Evolutionary conservation across 2,888 invertebrate species (phyloP).

Genomic region (Melieria omissa): DNA sequence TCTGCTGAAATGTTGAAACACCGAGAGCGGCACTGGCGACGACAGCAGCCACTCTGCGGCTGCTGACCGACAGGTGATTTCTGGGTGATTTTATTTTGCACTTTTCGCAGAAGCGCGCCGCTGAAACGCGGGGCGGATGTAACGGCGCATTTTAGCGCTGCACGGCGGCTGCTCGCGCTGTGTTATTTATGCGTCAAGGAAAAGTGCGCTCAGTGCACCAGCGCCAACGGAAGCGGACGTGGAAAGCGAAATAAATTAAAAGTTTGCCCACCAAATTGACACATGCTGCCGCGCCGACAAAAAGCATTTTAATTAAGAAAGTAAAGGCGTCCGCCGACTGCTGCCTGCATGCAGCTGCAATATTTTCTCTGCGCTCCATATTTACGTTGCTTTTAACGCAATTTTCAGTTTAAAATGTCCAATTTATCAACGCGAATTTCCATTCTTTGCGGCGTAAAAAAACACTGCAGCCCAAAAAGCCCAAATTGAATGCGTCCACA

Average conservation of each 20-base stretch:
- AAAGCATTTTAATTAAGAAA: too few species aligned
- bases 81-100: not conserved
- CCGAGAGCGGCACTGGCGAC: not conserved
- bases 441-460: too few species aligned
- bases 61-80: not conserved
- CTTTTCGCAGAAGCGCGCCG: not conserved
- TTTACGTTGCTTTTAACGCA: too few species aligned
- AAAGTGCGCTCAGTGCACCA: not conserved
- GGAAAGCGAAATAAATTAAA: not conserved
- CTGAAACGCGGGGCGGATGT: too few species aligned
- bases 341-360: too few species aligned
- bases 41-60: not conserved
- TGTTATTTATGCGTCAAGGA: not conserved
- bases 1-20: not conserved
- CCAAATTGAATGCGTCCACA: too few species aligned
- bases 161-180: not conserved
- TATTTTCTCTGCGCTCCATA: too few species aligned
- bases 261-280: conserved; percentile 1
- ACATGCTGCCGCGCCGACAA: not conserved
- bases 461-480: too few species aligned
- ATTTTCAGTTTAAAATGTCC: too few species aligned
- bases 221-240: not conserved
- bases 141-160: not conserved
- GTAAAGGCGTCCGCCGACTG: too few species aligned
- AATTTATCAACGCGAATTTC: too few species aligned